These are phyloP conservation scores for Drosophila subpulchrella DNA, from an alignment of 1,140 invertebrate species.

Conservation along the genomic window DNA sequence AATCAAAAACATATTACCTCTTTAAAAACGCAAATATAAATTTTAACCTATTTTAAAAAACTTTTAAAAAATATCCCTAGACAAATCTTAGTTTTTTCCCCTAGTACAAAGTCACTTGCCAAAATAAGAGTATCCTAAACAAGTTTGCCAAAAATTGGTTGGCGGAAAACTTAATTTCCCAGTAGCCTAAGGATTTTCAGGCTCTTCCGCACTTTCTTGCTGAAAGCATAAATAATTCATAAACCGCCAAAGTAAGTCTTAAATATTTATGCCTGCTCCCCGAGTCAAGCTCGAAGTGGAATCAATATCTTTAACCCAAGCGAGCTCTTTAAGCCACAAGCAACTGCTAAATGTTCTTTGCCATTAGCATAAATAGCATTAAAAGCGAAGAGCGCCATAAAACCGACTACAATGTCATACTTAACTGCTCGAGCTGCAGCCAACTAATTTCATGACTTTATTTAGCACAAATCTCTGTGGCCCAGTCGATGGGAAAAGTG, in stretches of 20 bases:
- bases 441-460: conserved; percentile 76
- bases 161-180: conserved; percentile 14
- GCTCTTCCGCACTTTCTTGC: conserved; percentile 5
- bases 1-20: too few species aligned
- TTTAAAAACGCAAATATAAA: too few species aligned
- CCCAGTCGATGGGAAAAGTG: conserved; percentile 1
- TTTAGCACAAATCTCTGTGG: conserved; percentile 62
- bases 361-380: conserved; percentile 59
- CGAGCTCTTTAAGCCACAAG: conserved; percentile 31
- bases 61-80: not conserved
- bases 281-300: conserved; percentile 2
- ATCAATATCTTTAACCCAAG: conserved; percentile 29
- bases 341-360: conserved; percentile 42
- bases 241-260: conserved; percentile 26
- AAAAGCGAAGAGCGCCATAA: conserved; percentile 44
- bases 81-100: not conserved
- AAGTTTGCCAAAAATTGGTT: not conserved
- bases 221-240: conserved; percentile 29
- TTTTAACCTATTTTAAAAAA: too few species aligned
- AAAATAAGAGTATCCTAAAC: not conserved
- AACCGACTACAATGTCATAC: conserved; percentile 53
- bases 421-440: conserved; percentile 44
- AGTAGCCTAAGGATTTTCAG: conserved; percentile 10
- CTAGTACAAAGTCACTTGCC: not conserved
- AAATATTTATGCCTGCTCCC: conserved; percentile 23